These are phyloP conservation scores for Volucella inflata DNA, from an alignment of 2,888 invertebrate species.

Conservation along the genomic window DNA sequence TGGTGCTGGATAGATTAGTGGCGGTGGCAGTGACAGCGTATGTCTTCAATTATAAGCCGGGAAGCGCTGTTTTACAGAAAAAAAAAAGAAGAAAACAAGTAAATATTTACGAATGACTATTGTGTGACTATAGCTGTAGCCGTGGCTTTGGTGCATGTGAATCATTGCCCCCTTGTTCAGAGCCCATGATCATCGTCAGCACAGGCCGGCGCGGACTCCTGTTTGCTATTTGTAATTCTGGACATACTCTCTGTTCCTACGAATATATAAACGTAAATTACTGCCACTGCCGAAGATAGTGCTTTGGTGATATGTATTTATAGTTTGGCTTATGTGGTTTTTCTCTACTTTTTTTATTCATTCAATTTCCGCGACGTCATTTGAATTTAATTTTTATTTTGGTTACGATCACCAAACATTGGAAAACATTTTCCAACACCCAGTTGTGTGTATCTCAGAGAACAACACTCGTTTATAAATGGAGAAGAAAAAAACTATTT, in stretches of 20 bases:
- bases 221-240: constrained; percentile 70
- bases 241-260: constrained; percentile 53
- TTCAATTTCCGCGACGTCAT: constrained; percentile 50
- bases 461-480: constrained; percentile 24
- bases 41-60: constrained; percentile 58
- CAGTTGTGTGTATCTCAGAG: background rate
- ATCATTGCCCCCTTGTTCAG: constrained; percentile 60
- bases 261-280: constrained; percentile 53
- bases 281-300: constrained; percentile 25
- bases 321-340: constrained; percentile 43
- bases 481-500: constrained; percentile 25
- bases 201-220: constrained; percentile 50
- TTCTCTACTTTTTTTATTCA: background rate
- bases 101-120: constrained; percentile 57
- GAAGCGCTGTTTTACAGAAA: constrained; percentile 42
- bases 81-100: constrained; percentile 46
- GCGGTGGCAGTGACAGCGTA: constrained; percentile 18
- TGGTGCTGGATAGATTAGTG: too few species aligned
- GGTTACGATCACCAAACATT: too few species aligned
- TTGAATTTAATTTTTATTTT: constrained; percentile 52
- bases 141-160: constrained; percentile 41
- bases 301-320: constrained; percentile 49
- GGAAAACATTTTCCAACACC: background rate
- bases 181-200: constrained; percentile 33
- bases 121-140: background rate